Base-by-base conservation (phyloP, 2,888 invertebrate species). In the Reticulitermes lucifugus region DNA sequence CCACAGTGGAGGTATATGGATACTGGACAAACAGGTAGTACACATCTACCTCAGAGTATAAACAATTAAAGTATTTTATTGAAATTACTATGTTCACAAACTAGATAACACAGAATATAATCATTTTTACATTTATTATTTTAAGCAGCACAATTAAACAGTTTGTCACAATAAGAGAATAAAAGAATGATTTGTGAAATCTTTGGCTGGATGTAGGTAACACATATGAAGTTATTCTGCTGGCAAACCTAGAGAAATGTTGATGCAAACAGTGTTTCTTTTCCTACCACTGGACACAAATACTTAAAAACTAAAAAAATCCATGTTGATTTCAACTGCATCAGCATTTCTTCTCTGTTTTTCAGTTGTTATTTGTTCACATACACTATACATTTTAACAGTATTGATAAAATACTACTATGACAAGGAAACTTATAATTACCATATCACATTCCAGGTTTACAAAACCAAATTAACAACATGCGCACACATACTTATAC, bases 341-440 rank as follows among this genome's bases (percentile, higher is more conserved):
- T 12, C 35, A 1, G 21, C 73, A 29, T n/a, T 43, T 86, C 87
- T 83, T 85, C 87, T 22, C 87, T 86, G 87, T 88, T 71, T 41
- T 29, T 22, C 41, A 18, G 10, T 18, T 41, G 5, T 6, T 18
- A 29, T 41, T 10, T 7, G 10, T 41, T 41, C 18, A 73, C 2
- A 18, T 41, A 35, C 35, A 35, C 35, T 35, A 73, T 7, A 46
- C 12, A 41, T 41, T 73, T 41, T 73, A 41, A 41, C 3, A 41
- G 6, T 21, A 41, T 18, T 18, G 41, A 41, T 73, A 73, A 73
- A 73, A 73, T 21, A 41, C 21, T 73, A 41, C 21, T 21, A 41
- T 73, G 41, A 73, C 6, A 14, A 41, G 41, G 21, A 41, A 41
- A 73, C 35, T 65, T 25, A 41, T 14, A 73, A 41, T 73, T 73